phyloP scores from a whole-genome alignment of 2,113 vertebrate genomes.

The Lipophrys pholis region DNA sequence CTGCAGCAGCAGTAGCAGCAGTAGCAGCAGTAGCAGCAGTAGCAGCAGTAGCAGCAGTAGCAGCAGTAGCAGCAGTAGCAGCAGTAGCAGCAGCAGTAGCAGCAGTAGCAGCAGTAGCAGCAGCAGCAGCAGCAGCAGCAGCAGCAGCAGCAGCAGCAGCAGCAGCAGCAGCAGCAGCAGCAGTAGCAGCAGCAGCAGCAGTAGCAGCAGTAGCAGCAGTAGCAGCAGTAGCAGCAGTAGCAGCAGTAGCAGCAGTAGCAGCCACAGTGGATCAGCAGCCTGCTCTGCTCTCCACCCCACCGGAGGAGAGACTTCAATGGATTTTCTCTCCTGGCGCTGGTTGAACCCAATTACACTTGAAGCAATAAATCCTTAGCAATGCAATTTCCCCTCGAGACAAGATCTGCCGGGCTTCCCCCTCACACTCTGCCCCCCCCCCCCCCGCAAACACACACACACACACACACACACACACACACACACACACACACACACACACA shows the following conservation, averaged over 20 bases:
- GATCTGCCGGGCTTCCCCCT: slow-evolving; percentile 64
- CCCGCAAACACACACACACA: slow-evolving; percentile 29
- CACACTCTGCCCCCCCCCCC: slow-evolving; percentile 9
- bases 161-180: too few relatives aligned
- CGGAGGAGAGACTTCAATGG: slow-evolving; percentile 68
- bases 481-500: slow-evolving; percentile 23
- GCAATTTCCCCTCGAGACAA: slow-evolving; percentile 80
- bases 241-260: too few relatives aligned
- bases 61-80: too few relatives aligned
- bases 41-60: too few relatives aligned
- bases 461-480: slow-evolving; percentile 12
- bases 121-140: too few relatives aligned
- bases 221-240: too few relatives aligned
- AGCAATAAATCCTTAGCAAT: slow-evolving; percentile 85
- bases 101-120: too few relatives aligned
- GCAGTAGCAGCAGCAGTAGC: too few relatives aligned
- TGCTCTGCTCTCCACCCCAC: slow-evolving; percentile 47
- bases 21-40: slow-evolving; percentile 26
- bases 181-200: too few relatives aligned
- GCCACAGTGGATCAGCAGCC: slow-evolving; percentile 47
- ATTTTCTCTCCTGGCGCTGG: slow-evolving; percentile 78
- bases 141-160: too few relatives aligned
- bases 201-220: too few relatives aligned
- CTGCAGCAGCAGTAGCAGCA: slow-evolving; percentile 10
- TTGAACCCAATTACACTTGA: slow-evolving; percentile 85